phyloP scores from a whole-genome alignment of 2,888 invertebrate species.

The Pyrochroa serraticornis region DNA sequence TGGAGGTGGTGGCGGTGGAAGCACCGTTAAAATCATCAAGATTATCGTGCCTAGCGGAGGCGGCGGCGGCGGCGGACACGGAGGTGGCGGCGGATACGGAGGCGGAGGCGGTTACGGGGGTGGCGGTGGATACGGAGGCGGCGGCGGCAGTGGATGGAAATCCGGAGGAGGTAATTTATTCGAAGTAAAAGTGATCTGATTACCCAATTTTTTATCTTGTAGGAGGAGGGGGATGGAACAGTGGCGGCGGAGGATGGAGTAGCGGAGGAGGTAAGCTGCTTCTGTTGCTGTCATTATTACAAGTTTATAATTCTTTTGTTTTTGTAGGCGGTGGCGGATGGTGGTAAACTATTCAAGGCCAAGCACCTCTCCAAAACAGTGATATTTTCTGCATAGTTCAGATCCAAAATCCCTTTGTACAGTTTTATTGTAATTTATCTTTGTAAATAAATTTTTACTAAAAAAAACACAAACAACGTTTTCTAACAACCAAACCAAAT shows the following conservation, averaged over 20 bases:
- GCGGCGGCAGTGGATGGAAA: slow-evolving; percentile 30
- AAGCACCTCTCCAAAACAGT: background rate
- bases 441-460: slow-evolving; percentile 24
- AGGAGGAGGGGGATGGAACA: slow-evolving; percentile 15
- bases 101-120: slow-evolving; percentile 35
- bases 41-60: slow-evolving; percentile 45
- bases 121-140: slow-evolving; percentile 38
- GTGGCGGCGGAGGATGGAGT: slow-evolving; percentile 16
- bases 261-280: slow-evolving; percentile 2
- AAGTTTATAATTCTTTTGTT: background rate
- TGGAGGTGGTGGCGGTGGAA: slow-evolving; percentile 24
- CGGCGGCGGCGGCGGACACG: slow-evolving; percentile 37
- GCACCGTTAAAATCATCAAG: slow-evolving; percentile 44
- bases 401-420: slow-evolving; percentile 21
- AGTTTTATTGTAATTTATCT: slow-evolving; percentile 16
- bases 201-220: background rate
- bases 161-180: slow-evolving; percentile 4
- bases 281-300: background rate
- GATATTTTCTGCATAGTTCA: slow-evolving; percentile 7
- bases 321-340: slow-evolving; percentile 5
- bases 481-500: no score
- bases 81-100: slow-evolving; percentile 38
- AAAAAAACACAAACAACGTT: background rate
- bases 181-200: background rate
- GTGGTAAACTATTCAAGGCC: slow-evolving; percentile 5